These are phyloP conservation scores for Nephrotoma flavescens DNA, from an alignment of 2,888 invertebrate genomes.

Conservation along the genomic window DNA sequence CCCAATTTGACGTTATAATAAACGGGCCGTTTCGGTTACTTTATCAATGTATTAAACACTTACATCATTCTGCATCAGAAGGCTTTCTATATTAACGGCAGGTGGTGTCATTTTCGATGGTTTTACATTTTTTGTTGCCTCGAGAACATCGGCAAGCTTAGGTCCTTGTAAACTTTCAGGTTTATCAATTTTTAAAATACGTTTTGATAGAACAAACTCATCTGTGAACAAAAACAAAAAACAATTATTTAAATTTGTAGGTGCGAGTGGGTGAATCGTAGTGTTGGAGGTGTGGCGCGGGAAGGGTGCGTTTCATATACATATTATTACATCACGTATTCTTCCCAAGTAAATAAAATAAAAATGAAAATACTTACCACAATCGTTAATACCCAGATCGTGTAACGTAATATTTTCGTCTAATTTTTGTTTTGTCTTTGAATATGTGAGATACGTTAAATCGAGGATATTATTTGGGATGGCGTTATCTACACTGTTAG, in stretches of 20 bases:
- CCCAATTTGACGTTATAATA: too few species aligned
- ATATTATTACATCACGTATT: not conserved
- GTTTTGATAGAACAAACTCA: constrained; percentile 22
- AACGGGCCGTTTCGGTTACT: too few species aligned
- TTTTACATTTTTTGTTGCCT: constrained; percentile 32
- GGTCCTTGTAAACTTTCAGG: constrained; percentile 33
- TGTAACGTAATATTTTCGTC: not conserved
- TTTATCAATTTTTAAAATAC: constrained; percentile 18
- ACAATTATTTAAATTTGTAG: not conserved
- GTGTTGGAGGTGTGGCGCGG: not conserved
- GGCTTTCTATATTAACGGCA: constrained; percentile 30
- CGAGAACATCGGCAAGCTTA: constrained; percentile 32
- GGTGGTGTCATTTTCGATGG: constrained; percentile 22
- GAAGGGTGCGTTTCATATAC: not conserved
- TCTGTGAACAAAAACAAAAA: not conserved
- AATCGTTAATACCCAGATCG: not conserved
- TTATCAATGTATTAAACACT: constrained; percentile 10
- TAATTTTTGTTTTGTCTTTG: not conserved
- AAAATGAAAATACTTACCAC: not conserved
- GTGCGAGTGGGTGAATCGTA: not conserved
- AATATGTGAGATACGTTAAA: not conserved
- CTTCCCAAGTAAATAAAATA: not conserved
- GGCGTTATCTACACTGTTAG: not conserved
- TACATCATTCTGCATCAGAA: constrained; percentile 35
- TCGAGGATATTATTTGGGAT: not conserved